Evolutionary conservation across 2,888 invertebrate species (phyloP).

Genomic region (Callyntrura guangdongensis): DNA sequence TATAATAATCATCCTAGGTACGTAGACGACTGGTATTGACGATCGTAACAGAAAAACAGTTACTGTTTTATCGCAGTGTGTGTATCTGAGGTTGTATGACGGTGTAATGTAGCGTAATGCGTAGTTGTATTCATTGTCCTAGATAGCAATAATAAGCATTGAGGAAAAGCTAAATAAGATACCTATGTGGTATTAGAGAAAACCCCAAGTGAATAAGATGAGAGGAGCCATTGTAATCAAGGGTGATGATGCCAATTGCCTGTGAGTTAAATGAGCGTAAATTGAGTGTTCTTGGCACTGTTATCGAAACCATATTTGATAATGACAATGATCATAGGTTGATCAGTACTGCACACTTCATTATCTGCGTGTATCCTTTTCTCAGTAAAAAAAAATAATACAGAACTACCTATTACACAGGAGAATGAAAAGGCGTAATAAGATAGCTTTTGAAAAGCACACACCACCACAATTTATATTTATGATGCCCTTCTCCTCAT

Average conservation of each 20-base stretch:
- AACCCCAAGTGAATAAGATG: neutral
- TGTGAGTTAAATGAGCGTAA: conserved; percentile 44
- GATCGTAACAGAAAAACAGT: conserved; percentile 27
- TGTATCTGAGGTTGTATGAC: conserved; percentile 43
- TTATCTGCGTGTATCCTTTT: conserved; percentile 16
- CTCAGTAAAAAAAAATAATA: neutral
- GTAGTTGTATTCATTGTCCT: neutral
- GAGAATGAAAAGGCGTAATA: neutral
- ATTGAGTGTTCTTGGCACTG: conserved; percentile 40
- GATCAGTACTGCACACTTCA: conserved; percentile 46
- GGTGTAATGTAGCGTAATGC: conserved; percentile 41
- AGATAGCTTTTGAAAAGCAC: neutral
- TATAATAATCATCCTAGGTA: neutral
- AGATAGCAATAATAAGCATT: neutral
- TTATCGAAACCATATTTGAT: conserved; percentile 29
- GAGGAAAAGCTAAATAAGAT: neutral
- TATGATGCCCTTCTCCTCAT: neutral
- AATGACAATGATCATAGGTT: conserved; percentile 26
- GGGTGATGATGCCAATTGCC: conserved; percentile 20
- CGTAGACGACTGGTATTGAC: neutral
- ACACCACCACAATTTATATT: neutral
- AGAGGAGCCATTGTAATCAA: conserved; percentile 50
- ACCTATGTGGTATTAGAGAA: no score
- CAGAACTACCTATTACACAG: neutral
- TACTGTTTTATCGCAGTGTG: conserved; percentile 20